Evolutionary conservation across 2,888 invertebrate species (phyloP), one percentile per base, ranked within the genome.

Genomic region (Calameuta idolon): DNA sequence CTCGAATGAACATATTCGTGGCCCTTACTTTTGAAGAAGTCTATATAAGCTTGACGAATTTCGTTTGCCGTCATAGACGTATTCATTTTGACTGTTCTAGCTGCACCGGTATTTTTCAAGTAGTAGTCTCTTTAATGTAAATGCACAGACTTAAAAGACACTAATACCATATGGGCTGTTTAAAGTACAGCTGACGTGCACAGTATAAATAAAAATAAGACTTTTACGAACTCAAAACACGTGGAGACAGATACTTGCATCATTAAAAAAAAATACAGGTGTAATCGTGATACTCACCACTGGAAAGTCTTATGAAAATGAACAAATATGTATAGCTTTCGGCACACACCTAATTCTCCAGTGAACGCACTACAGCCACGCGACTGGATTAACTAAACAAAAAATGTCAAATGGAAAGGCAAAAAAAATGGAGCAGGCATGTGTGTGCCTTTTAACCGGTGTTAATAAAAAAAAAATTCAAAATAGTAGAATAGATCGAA

Each of bases 1-100:
- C 98, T 99, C 0, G 99, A 99, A 92, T 99, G 99, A 34, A 98
- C 97, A 94, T 99, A 99, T 85, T 94, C 94, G 92, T 99, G 99
- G 80, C 94, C 92, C 92, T 97, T 96, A 84, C 95, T 94, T 89
- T 96, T 96, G 91, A 98, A 98, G 92, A 98, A 99, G 89, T 98
- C 95, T 82, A 99, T 95, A 90, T 97, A 99, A 40, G 95, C 93
- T 89, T 96, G 94, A 74, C 98, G 95, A 85, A 99, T 95, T 91
- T 97, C 95, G 86, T 95, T 96, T 5, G 96, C 96, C 80, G 94
- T 94, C 93, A 95, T 93, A 82, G 92, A 91, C 79, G 91, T 90
- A 88, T 93, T 92, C 94, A 94, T 94, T 78, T 84, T 93, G 83
- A 78, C 34, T 35, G 73, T 76, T 69, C 55, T 73, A 75, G 40